Base-by-base conservation (phyloP, 2,888 invertebrate species). In the Coremacera marginata region DNA sequence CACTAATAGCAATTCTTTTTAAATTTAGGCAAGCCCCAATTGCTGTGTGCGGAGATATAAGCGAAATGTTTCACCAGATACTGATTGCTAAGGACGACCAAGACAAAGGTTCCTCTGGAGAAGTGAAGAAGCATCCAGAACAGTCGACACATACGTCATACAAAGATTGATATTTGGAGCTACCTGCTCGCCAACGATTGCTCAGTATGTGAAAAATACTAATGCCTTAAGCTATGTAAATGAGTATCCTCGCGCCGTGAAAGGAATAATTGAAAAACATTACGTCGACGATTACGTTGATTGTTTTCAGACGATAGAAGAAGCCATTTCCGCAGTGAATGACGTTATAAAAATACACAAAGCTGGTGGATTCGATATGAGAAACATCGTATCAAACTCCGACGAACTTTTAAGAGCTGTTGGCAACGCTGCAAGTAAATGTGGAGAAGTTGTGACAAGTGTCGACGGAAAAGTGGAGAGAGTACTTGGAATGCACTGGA, bases 1-100 rank as follows among this genome's bases (percentile, higher is more conserved):
- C 73, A 3, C 14, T 76, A 22, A 55, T 77, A 1, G n/a, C 72
- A 19, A 71, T 77, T 14, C 37, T 77, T 2, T 65, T 79, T 19
- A 78, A 79, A 57, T 78, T 79, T 14, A 57, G 79, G 5, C 62
- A 77, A 27, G 65, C 76, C 4, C 77, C 70, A 5, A n/a, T 76
- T 51, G 80, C 78, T 3, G 76, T 77, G 0, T 67, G 67, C 27
- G 78, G 65, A 8, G 65, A 67, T n/a, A 44, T 67, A 8, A 44
- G 14, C 7, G 65, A 44, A 19, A 67, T 44, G 65, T 67, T 67
- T 9, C 65, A 67, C 34, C 65, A 67, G 34, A n/a, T 67, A 19
- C 22, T 16, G 1, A 22, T 67, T 9, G 44, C 22, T 5, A 67
- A 44, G 19, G 37, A 25, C 2, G 65, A 67, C 1, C 37, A 44